Conservation (phyloP, 2,113 vertebrate species). For the Ascaphus truei region DNA sequence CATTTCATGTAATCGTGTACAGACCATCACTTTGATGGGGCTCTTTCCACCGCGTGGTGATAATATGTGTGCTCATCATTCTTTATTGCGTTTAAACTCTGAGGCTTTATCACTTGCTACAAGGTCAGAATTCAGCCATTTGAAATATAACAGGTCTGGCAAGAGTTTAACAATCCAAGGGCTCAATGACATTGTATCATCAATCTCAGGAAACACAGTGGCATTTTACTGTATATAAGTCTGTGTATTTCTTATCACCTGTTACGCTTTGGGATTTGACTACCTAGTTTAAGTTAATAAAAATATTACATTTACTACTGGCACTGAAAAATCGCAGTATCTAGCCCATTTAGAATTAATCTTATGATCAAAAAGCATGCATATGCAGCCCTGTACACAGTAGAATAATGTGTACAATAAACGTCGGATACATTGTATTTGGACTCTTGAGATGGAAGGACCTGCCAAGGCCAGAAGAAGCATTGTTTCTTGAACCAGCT, state of each 20-base stretch:
- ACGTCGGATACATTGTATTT: no score
- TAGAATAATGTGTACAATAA: no score
- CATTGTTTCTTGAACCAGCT: no score
- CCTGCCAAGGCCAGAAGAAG: no score
- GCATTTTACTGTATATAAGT: neutral
- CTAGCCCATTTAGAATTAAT: no score
- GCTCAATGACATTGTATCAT: neutral
- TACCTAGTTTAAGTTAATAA: neutral
- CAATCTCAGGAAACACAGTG: neutral
- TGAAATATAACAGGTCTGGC: neutral
- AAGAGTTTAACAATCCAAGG: neutral
- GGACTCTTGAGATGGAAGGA: no score
- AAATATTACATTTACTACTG: neutral
- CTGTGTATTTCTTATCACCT: neutral
- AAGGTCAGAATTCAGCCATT: neutral
- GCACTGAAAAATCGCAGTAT: neutral
- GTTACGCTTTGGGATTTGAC: neutral
- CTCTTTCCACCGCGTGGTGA: no score
- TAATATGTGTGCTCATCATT: no score
- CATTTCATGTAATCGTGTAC: no score
- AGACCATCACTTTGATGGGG: no score
- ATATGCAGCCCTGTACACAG: no score
- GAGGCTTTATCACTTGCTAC: neutral
- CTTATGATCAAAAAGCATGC: no score
- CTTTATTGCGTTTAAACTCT: neutral